phyloP scores from a whole-genome alignment of 2,888 invertebrate genomes.

The Ferdinandea cuprea region DNA sequence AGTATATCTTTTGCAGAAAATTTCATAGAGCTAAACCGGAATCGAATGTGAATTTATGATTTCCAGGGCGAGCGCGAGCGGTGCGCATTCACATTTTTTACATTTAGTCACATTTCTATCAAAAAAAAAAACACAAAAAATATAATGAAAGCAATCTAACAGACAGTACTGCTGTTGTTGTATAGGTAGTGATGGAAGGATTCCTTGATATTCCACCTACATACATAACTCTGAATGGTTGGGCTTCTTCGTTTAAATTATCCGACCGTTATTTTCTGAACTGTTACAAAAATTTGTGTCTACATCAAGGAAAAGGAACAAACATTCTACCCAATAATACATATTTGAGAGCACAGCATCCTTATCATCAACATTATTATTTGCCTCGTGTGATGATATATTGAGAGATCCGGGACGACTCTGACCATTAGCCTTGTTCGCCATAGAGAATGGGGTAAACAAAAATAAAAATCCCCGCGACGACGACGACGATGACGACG shows the following conservation, averaged over 20 bases:
- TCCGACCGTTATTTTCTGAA: conserved; percentile 69
- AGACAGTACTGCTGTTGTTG: too few relatives aligned
- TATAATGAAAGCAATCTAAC: conserved; percentile 26
- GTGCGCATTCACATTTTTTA: conserved; percentile 39
- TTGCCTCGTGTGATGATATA: conserved; percentile 69
- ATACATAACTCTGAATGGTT: neutral
- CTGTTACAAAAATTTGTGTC: conserved; percentile 49
- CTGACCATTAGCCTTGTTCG: conserved; percentile 63
- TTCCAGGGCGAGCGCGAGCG: conserved; percentile 54
- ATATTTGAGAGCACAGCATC: conserved; percentile 49
- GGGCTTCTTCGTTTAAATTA: conserved; percentile 51
- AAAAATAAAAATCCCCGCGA: conserved; percentile 24
- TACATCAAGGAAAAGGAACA: conserved; percentile 40
- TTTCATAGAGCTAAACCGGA: conserved; percentile 45
- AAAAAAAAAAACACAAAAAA: conserved; percentile 23
- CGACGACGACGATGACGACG: too few relatives aligned
- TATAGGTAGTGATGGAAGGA: conserved; percentile 5
- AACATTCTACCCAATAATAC: conserved; percentile 33
- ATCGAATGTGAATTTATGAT: conserved; percentile 73
- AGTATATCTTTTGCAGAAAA: conserved; percentile 33
- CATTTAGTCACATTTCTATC: conserved; percentile 44
- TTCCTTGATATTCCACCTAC: too few relatives aligned
- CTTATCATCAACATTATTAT: conserved; percentile 67
- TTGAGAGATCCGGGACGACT: conserved; percentile 62
- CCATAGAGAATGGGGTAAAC: neutral